Conservation (phyloP, 2,113 vertebrate species). For the Eurystomus gularis region DNA sequence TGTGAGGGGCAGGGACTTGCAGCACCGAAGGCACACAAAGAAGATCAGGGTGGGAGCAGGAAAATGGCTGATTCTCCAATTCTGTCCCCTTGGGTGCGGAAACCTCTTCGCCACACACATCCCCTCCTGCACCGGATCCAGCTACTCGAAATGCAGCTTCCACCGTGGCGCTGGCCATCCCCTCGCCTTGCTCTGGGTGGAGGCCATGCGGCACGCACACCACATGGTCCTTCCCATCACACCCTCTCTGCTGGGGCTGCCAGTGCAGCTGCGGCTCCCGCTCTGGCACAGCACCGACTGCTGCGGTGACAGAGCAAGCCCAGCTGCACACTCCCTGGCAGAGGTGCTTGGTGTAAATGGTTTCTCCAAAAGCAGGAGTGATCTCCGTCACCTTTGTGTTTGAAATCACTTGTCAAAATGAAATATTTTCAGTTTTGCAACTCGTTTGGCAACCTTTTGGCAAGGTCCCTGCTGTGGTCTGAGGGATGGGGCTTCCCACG, state of each 20-base stretch:
- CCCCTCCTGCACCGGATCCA: neutral
- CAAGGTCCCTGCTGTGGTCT: neutral
- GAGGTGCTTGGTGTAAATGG: neutral
- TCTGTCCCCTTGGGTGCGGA: neutral
- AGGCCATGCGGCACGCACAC: neutral
- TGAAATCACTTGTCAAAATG: neutral
- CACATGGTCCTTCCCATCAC: fast-evolving
- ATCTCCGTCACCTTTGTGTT: neutral
- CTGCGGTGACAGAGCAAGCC: fast-evolving
- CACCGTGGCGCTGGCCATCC: neutral
- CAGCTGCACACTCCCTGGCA: neutral
- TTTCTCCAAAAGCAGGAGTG: neutral
- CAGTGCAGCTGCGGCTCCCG: fast-evolving
- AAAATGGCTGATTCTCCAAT: neutral
- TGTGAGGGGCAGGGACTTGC: neutral
- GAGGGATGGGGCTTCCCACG: neutral
- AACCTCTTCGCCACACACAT: neutral
- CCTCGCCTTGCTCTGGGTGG: neutral
- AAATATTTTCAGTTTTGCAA: neutral
- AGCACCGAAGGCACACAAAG: neutral
- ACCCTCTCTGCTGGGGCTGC: neutral
- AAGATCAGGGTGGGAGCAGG: neutral
- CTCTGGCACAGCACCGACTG: neutral
- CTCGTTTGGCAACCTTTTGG: neutral
- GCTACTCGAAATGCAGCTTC: neutral